Evolutionary conservation across 1,140 invertebrate genomes (phyloP), one percentile per base, ranked within the genome.

Genomic region (Papilio helenus): DNA sequence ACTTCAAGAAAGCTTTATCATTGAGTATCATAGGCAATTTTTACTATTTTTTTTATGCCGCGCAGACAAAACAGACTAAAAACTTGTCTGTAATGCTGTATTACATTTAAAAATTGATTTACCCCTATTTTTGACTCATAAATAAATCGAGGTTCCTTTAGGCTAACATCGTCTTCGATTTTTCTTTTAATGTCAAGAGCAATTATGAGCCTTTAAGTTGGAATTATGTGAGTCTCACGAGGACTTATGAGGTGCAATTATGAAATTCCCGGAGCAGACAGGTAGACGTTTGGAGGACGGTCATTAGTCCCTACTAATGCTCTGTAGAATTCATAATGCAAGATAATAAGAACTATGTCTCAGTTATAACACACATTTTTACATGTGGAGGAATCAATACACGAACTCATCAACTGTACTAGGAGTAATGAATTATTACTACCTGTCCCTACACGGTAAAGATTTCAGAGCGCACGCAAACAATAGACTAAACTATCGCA

Each of bases 161-260:
- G n/a, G n/a, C n/a, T n/a, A n/a, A n/a, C n/a, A n/a, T n/a, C n/a
- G n/a, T n/a, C n/a, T n/a, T n/a, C n/a, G n/a, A 61, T 61, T n/a
- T 61, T 61, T 26, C 1, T 68, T 68, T 68, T 68, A 68, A 68
- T 68, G 1, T 68, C 26, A 65, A 29, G 61, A 14, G 61, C 29
- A 65, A 65, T 65, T 65, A 65, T 65, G 61, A 65, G 4, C 26
- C 29, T 68, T 68, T 68, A 68, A 68, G 61, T 12, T 72, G 5
- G 20, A 72, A 44, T 23, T 16, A 72, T 14, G 18, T 72, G 71
- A 72, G 14, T 16, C 26, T 49, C 8, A 49, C 12, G 14, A 74
- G 72, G 72, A 74, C 39, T 72, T 72, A 44, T 74, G 39, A 74
- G 23, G 23, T 44, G 42, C 23, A 74, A 74, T 74, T 74, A 74